Evolutionary conservation across 2,113 vertebrate genomes (phyloP).

Genomic region (Sturnira hondurensis): DNA sequence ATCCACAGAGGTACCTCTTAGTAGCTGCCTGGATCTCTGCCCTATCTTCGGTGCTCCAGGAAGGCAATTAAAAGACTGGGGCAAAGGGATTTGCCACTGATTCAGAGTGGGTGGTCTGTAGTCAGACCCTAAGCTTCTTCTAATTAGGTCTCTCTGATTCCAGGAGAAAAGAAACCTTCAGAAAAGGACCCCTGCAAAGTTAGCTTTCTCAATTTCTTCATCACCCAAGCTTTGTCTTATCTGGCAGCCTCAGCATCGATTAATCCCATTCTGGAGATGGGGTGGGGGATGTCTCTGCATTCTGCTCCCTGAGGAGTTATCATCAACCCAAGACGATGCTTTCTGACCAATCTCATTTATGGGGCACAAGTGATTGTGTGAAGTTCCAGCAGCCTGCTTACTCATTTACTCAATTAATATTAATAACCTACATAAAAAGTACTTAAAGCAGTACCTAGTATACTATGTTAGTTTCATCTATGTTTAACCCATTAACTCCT

Average conservation of each 20-base stretch:
- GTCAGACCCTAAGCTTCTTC: slow-evolving; percentile 46
- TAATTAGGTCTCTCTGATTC: slow-evolving; percentile 44
- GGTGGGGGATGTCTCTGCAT: not conserved
- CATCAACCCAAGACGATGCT: not conserved
- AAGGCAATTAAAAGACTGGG: not conserved
- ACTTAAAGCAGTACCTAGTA: not conserved
- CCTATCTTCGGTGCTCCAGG: not conserved
- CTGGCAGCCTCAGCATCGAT: not conserved
- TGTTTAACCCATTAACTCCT: not conserved
- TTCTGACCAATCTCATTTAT: not conserved
- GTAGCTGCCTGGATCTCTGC: not conserved
- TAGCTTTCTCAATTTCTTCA: not conserved
- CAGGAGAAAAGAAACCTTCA: not conserved
- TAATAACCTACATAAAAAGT: not conserved
- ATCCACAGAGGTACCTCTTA: not conserved
- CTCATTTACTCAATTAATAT: not conserved
- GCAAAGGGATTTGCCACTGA: not conserved
- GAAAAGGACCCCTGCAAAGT: not conserved
- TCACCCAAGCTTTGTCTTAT: not conserved
- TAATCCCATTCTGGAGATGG: not conserved
- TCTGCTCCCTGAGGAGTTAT: not conserved
- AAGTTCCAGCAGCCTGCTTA: not conserved
- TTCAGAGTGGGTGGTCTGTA: not conserved
- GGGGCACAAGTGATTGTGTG: not conserved
- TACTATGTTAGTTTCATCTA: not conserved